phyloP scores from a whole-genome alignment of 2,888 invertebrate genomes.

The Euplexia lucipara region DNA sequence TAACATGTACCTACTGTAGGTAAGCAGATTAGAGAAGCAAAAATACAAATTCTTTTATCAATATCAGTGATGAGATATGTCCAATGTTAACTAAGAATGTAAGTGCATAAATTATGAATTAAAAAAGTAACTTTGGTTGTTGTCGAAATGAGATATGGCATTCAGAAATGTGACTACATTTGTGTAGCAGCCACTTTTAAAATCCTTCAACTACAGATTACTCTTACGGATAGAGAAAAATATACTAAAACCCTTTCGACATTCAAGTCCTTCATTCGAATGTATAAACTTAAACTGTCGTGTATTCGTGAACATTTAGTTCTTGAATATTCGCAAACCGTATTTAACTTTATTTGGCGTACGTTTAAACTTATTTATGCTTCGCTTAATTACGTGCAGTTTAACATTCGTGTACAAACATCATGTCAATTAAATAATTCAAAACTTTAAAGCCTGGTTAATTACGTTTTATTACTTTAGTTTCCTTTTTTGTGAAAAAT shows the following conservation, averaged over 20 bases:
- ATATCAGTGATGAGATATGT: too few species aligned
- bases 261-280: slow-evolving; percentile 14
- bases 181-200: neutral
- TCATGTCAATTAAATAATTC: slow-evolving; percentile 42
- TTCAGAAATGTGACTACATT: neutral
- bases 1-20: too few species aligned
- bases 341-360: slow-evolving; percentile 45
- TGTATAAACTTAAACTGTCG: slow-evolving; percentile 38
- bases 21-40: too few species aligned
- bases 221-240: neutral
- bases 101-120: too few species aligned
- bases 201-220: neutral
- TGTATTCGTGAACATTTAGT: slow-evolving; percentile 43
- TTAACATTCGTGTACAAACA: slow-evolving; percentile 33
- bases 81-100: too few species aligned
- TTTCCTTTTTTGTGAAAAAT: slow-evolving; percentile 4
- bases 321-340: slow-evolving; percentile 38
- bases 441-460: slow-evolving; percentile 25
- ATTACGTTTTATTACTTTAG: slow-evolving; percentile 27
- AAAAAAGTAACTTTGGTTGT: too few species aligned
- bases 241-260: slow-evolving; percentile 5
- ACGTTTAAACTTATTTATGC: slow-evolving; percentile 40
- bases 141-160: neutral
- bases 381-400: slow-evolving; percentile 40
- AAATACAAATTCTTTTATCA: too few species aligned